Evolutionary conservation across 2,888 invertebrate species (phyloP).

Genomic region (Tanypteryx hageni): DNA sequence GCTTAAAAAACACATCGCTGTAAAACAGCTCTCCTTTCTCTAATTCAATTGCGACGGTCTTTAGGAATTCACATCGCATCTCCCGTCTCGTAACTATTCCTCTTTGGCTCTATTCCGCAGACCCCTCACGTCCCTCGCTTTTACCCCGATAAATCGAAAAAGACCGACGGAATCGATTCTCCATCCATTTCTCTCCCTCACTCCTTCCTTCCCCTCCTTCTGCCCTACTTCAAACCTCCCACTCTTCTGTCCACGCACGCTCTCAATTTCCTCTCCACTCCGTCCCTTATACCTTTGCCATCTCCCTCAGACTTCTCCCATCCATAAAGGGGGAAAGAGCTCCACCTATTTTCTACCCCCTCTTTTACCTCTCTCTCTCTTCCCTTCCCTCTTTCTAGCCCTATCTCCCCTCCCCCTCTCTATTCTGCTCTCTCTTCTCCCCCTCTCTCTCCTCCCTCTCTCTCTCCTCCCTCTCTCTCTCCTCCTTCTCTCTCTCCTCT

Average conservation of each 20-base stretch:
- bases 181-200: neutral
- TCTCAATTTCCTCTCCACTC: neutral
- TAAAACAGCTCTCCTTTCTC: neutral
- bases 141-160: slow-evolving; percentile 14
- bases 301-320: neutral
- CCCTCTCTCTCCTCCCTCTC: neutral
- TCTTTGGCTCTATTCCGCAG: slow-evolving; percentile 11
- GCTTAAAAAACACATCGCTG: neutral
- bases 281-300: neutral
- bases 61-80: slow-evolving; percentile 11
- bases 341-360: neutral
- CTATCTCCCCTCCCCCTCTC: neutral
- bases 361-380: too few relatives aligned
- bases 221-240: neutral
- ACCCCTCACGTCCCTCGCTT: slow-evolving; percentile 1
- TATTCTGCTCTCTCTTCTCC: neutral
- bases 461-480: neutral
- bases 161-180: slow-evolving; percentile 6
- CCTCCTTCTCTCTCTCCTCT: neutral
- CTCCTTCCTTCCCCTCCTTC: too few relatives aligned
- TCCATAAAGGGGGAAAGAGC: neutral
- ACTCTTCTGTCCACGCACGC: too few relatives aligned
- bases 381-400: neutral
- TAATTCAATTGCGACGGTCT: slow-evolving; percentile 16
- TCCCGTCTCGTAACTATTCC: neutral